Evolutionary conservation across 2,888 invertebrate species (phyloP), one percentile per base, ranked within the genome.

Genomic region (Apodemia mormo): DNA sequence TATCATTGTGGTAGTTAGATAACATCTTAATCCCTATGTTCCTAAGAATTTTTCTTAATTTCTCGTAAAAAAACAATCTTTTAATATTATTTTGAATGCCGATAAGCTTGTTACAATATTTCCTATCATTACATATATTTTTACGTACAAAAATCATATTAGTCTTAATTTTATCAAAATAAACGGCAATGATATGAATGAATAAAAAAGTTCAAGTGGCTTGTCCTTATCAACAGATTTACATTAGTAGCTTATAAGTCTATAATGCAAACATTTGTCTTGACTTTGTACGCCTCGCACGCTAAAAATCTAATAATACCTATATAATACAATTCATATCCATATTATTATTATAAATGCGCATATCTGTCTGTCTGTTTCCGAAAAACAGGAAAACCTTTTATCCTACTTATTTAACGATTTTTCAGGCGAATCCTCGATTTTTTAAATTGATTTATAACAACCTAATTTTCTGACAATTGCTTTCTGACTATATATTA

Each of bases 51-150:
- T 69, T 65, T 54, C 68, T 54, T 58, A 66, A 70, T 72, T 64
- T 66, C 54, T 71, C 66, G 2, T 45, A 40, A 58, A 52, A 49
- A 37, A 4, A 10, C 1, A 1, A 37, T 10, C 0, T n/a, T 45
- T 66, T 9, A 30, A 29, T 8, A 10, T 61, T 52, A 1, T n/a
- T 67, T 66, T 12, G 22, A 49, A 14, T 10, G 37, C 8, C n/a
- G 76, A 76, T 76, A 75, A 76, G 43, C 54, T 71, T 70, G 54
- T 66, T 4, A 7, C 8, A 69, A 73, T 72, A 69, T 14, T 49
- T 45, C 65, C 64, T 12, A 8, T 69, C 7, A 10, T 1, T 22
- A 22, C 33, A 9, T 68, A 37, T 70, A 65, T 64, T 33, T 65
- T 64, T 64, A 1, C 0, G n/a, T 2, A 37, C 7, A 2, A 37